Percentiles rank a stretch among this genome's conserved stretches.
These are phyloP conservation scores for Lycopodina hypogea DNA, from an alignment of 37 sponge, comb jelly and placozoan genomes.

Conservation along the genomic window DNA sequence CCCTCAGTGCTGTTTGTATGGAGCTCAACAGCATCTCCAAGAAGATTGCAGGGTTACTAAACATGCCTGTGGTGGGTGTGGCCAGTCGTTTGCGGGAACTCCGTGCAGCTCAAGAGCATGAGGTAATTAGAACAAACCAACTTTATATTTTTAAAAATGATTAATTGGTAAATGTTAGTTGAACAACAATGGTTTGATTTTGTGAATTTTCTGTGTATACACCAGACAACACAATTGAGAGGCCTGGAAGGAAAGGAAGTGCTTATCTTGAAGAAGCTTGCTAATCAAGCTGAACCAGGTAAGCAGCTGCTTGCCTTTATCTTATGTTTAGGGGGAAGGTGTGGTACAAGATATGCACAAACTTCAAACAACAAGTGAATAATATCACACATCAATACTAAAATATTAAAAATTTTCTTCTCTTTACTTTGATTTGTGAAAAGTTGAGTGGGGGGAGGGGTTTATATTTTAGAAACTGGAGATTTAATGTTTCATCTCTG, in stretches of 20 bases:
- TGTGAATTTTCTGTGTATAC: neutral
- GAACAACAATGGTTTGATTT: too few species aligned
- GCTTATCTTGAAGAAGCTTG: constrained; percentile 14
- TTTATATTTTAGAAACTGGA: neutral
- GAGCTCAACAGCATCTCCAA: constrained; percentile 40
- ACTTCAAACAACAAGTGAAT: too few species aligned
- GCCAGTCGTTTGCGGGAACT: constrained; percentile 34
- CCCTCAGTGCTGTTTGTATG: constrained; percentile 20
- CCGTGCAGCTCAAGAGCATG: constrained; percentile 36
- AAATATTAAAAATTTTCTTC: too few species aligned
- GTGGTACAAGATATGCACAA: too few species aligned
- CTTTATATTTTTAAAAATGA: too few species aligned
- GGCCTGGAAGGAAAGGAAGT: constrained; percentile 24
- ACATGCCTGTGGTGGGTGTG: constrained; percentile 34
- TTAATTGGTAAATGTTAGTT: too few species aligned
- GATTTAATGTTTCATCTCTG: too few species aligned
- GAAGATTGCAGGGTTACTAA: constrained; percentile 33
- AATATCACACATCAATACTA: too few species aligned
- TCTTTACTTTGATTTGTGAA: too few species aligned
- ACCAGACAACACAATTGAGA: constrained; percentile 40
- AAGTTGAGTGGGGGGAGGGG: too few species aligned
- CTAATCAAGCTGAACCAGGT: neutral
- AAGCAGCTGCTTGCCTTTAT: neutral
- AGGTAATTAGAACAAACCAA: too few species aligned
- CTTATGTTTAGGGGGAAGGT: too few species aligned